Conservation (phyloP, 2,888 invertebrate genomes). For the Ephialtes manifestator region DNA sequence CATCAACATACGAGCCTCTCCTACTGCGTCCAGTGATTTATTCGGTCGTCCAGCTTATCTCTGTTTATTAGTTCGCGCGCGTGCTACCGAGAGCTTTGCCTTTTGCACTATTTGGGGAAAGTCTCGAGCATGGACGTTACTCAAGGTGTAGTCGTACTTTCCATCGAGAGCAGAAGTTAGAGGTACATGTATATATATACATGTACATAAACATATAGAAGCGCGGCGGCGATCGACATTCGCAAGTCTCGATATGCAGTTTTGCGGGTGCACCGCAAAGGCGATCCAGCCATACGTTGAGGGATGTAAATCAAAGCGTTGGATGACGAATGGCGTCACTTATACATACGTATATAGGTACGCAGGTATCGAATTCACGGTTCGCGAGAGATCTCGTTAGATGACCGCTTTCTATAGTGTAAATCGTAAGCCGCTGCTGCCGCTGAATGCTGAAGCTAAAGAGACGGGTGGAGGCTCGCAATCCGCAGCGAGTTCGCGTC, state of each 20-base stretch:
- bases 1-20: background rate
- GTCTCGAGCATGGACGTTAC: constrained; percentile 20
- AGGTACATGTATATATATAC: background rate
- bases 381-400: constrained; percentile 68
- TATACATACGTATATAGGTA: background rate
- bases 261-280: constrained; percentile 36
- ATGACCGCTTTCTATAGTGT: constrained; percentile 67
- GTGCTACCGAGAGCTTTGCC: constrained; percentile 39
- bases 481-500: constrained; percentile 70
- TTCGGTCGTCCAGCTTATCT: constrained; percentile 38
- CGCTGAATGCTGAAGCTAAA: constrained; percentile 47
- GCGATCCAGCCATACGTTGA: constrained; percentile 34
- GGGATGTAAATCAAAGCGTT: constrained; percentile 49
- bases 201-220: background rate
- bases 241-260: constrained; percentile 34
- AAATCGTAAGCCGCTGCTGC: constrained; percentile 43
- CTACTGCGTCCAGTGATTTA: constrained; percentile 24
- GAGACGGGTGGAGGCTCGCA: constrained; percentile 61
- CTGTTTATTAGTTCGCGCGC: constrained; percentile 29
- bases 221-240: constrained; percentile 25
- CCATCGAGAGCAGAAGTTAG: constrained; percentile 28
- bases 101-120: constrained; percentile 61
- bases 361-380: constrained; percentile 71
- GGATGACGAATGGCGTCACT: constrained; percentile 50
- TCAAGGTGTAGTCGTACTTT: constrained; percentile 33